These are phyloP conservation scores for Microcebus lehilahytsara DNA, from an alignment of 2,113 vertebrate genomes.

Conservation along the genomic window DNA sequence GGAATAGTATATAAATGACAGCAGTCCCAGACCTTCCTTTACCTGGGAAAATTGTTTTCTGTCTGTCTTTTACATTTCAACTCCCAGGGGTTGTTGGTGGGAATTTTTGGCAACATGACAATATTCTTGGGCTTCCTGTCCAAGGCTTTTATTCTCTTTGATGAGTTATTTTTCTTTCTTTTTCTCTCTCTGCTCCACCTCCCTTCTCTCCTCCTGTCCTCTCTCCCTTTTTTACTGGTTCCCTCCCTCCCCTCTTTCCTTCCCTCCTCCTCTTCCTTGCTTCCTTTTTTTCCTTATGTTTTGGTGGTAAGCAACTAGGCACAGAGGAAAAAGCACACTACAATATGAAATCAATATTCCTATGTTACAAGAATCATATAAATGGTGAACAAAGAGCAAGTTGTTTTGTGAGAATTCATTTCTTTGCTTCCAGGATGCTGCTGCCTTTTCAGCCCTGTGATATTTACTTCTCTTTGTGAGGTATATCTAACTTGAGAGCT, in stretches of 20 bases:
- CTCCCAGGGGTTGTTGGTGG: background rate
- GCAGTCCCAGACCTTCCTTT: background rate
- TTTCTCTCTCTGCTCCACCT: background rate
- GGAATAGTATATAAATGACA: background rate
- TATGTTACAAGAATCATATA: background rate
- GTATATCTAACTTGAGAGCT: background rate
- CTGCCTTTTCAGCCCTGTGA: background rate
- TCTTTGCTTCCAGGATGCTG: background rate
- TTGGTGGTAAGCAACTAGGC: background rate
- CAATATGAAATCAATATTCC: background rate
- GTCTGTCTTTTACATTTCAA: background rate
- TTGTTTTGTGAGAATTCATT: background rate
- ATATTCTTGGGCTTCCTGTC: background rate
- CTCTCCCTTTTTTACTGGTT: background rate
- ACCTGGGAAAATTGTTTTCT: background rate
- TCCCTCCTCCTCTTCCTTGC: background rate
- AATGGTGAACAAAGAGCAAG: background rate
- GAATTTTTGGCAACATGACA: background rate
- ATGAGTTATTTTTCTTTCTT: background rate
- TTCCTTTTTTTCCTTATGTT: background rate
- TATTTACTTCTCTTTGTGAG: conserved; percentile 40
- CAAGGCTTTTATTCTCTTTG: background rate
- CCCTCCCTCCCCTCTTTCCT: rapidly evolving
- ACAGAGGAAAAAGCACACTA: background rate
- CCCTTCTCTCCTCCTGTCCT: background rate